These are phyloP conservation scores for Labeo rohita DNA, from an alignment of 2,113 vertebrate genomes.

Conservation along the genomic window DNA sequence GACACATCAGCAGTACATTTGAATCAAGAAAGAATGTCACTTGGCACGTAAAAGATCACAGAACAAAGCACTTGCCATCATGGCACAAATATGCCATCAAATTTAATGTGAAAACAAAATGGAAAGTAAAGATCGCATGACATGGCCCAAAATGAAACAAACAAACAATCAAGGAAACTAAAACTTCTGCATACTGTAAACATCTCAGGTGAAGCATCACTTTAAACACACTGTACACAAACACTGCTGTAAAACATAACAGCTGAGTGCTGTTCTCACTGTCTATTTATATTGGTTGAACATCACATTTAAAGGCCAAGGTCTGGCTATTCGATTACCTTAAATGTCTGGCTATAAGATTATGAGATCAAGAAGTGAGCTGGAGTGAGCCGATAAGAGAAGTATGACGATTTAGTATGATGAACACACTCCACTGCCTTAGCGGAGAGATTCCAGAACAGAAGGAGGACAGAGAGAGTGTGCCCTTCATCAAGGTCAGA, in stretches of 20 bases:
- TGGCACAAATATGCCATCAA: not conserved
- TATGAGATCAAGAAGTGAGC: not conserved
- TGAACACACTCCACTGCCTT: slow-evolving; percentile 9
- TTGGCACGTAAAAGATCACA: not conserved
- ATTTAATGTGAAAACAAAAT: not conserved
- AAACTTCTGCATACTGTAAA: too few relatives aligned
- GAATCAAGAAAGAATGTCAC: not conserved
- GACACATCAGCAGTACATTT: not conserved
- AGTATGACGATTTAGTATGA: slow-evolving; percentile 11
- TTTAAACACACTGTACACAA: not conserved
- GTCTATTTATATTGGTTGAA: not conserved
- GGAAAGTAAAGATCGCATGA: not conserved
- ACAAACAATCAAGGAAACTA: too few relatives aligned
- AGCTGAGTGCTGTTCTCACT: not conserved
- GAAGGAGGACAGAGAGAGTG: not conserved
- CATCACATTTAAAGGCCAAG: not conserved
- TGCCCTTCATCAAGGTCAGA: not conserved
- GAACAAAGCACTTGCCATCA: not conserved
- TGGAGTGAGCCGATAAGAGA: slow-evolving; percentile 1
- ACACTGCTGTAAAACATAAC: not conserved
- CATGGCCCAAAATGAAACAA: too few relatives aligned
- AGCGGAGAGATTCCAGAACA: not conserved
- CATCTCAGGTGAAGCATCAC: not conserved
- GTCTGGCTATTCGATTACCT: slow-evolving; percentile 4
- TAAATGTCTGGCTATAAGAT: not conserved